Conservation (phyloP, 2,888 invertebrate genomes). For the Hetaerina titia region DNA sequence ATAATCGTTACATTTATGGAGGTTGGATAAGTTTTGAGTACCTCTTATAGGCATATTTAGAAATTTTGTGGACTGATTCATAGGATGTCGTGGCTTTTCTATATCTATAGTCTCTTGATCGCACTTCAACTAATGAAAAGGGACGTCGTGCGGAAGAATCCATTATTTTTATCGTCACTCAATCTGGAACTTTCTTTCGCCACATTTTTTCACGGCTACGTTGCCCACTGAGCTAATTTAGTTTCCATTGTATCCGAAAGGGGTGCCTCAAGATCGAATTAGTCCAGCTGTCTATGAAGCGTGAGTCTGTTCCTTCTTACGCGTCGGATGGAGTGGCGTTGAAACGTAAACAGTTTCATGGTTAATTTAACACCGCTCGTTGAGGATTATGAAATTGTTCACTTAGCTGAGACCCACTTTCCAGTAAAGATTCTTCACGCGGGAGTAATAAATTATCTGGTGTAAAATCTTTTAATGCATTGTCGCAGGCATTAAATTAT, state of each 20-base stretch:
- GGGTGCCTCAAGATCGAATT: conserved; percentile 28
- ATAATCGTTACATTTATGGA: background rate
- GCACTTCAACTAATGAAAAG: conserved; percentile 20
- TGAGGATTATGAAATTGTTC: conserved; percentile 5
- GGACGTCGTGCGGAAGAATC: conserved; percentile 10
- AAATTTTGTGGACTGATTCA: background rate
- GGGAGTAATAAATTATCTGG: conserved; percentile 8
- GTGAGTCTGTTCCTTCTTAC: conserved; percentile 49
- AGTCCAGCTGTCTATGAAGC: conserved; percentile 54
- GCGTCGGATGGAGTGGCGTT: conserved; percentile 40
- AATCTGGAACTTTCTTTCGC: conserved; percentile 24
- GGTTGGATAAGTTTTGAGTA: background rate
- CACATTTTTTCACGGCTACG: background rate
- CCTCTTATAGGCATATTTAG: background rate
- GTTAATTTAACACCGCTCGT: conserved; percentile 56
- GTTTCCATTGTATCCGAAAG: conserved; percentile 16
- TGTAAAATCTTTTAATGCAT: background rate
- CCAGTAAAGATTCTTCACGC: background rate
- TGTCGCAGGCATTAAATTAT: background rate
- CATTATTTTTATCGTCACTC: conserved; percentile 8
- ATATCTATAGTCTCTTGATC: background rate
- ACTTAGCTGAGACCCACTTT: background rate
- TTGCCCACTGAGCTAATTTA: conserved; percentile 47
- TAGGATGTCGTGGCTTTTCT: background rate
- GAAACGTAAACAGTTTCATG: conserved; percentile 51